phyloP scores from a whole-genome alignment of 2,113 vertebrate species.

The Callipepla californica region DNA sequence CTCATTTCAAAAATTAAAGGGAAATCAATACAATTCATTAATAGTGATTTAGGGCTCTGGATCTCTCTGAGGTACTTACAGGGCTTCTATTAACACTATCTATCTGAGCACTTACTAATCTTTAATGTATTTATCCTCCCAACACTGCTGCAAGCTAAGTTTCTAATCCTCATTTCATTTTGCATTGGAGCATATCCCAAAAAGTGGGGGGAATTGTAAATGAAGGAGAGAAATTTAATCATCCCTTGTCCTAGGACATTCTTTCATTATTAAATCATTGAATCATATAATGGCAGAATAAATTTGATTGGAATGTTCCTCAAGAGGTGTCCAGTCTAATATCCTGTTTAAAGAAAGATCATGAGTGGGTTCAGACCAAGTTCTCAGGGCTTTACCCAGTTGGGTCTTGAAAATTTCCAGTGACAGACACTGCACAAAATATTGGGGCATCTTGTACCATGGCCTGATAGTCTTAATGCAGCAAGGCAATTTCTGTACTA shows the following conservation, averaged over 20 bases:
- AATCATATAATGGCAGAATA: background rate
- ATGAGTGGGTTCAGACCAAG: background rate
- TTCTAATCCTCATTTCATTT: slow-evolving; percentile 48
- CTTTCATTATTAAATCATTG: slow-evolving; percentile 5
- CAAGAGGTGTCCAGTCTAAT: background rate
- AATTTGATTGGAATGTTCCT: background rate
- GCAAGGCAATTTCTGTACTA: background rate
- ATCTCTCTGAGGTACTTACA: slow-evolving; percentile 25
- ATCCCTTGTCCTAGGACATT: background rate
- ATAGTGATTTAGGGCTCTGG: slow-evolving; percentile 33
- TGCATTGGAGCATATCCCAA: slow-evolving; percentile 1
- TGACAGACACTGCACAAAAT: background rate
- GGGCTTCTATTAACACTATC: background rate
- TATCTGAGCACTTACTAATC: slow-evolving; percentile 20
- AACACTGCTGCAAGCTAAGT: background rate
- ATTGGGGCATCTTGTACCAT: background rate
- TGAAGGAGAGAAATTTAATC: slow-evolving; percentile 10
- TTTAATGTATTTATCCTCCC: slow-evolving; percentile 48
- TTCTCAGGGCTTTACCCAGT: background rate
- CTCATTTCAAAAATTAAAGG: slow-evolving; percentile 48
- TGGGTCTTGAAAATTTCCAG: background rate
- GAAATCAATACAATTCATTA: slow-evolving; percentile 64
- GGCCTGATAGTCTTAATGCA: background rate
- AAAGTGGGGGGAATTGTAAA: slow-evolving; percentile 26
- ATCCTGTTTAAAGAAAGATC: background rate